These are phyloP conservation scores for Ranitomeya variabilis DNA, from an alignment of 2,113 vertebrate species.

Conservation along the genomic window DNA sequence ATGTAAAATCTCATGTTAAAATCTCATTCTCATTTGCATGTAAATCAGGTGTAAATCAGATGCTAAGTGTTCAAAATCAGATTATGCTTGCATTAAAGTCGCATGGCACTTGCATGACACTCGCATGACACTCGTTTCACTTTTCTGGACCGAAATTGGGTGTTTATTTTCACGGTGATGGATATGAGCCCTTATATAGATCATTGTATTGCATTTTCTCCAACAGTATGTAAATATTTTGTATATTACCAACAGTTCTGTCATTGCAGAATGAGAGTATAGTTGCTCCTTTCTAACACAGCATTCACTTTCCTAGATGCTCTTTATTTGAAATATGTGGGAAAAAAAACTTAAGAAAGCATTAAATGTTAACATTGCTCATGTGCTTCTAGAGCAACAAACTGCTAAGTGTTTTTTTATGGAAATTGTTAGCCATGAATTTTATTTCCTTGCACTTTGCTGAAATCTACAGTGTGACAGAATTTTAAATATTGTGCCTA, in stretches of 20 bases:
- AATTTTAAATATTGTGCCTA: slow-evolving; percentile 33
- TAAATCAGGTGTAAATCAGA: no score
- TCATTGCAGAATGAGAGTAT: not conserved
- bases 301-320: not conserved
- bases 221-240: not conserved
- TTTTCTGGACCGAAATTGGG: no score
- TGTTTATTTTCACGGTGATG: no score
- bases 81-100: no score
- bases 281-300: not conserved
- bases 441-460: slow-evolving; percentile 35
- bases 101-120: no score
- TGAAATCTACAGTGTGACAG: slow-evolving; percentile 1
- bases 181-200: not conserved
- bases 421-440: slow-evolving; percentile 35
- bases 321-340: slow-evolving; percentile 29
- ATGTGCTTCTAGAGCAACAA: slow-evolving; percentile 17
- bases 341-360: slow-evolving; percentile 4
- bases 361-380: slow-evolving; percentile 40
- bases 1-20: no score
- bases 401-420: slow-evolving; percentile 41
- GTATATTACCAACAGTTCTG: not conserved
- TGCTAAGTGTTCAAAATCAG: no score
- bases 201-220: not conserved
- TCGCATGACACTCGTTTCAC: no score
- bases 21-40: no score